Evolutionary conservation across 2,797 vertebrate species (phyloP).

Genomic region (Botia kubotai): DNA sequence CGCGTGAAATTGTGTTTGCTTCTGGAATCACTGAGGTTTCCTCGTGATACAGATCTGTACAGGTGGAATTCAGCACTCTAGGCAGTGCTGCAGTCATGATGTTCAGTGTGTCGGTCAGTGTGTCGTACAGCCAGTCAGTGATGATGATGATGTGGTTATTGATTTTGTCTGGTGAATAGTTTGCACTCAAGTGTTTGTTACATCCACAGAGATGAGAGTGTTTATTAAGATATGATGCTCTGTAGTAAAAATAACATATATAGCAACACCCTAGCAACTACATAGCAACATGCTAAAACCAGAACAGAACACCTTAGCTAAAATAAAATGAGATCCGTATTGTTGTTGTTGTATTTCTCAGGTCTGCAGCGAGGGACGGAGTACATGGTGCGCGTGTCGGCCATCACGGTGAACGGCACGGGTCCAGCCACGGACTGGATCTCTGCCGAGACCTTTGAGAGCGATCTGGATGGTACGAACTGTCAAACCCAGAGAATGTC

Average conservation of each 20-base stretch:
- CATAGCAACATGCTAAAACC: too few relatives aligned
- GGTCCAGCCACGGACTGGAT: conserved; percentile 93
- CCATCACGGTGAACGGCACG: conserved; percentile 90
- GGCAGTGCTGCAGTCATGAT: background rate
- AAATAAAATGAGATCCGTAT: background rate
- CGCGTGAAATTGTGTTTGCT: background rate
- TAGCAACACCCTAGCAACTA: too few relatives aligned
- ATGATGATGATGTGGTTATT: conserved; percentile 2
- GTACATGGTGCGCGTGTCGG: conserved; percentile 91
- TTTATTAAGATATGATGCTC: conserved; percentile 23
- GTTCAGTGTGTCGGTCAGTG: background rate
- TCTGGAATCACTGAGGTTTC: conserved; percentile 1
- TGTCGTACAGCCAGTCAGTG: background rate
- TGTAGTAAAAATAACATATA: conserved; percentile 3
- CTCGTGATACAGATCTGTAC: background rate
- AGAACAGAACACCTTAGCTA: background rate
- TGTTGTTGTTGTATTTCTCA: conserved; percentile 59
- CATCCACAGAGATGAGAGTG: conserved; percentile 47
- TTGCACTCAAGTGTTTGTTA: conserved; percentile 55
- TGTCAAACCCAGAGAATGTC: background rate
- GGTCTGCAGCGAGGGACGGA: conserved; percentile 93
- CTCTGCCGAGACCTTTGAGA: conserved; percentile 93
- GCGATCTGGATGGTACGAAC: conserved; percentile 91
- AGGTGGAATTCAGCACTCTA: background rate
- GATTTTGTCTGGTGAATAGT: conserved; percentile 43